Evolutionary conservation across 2,797 vertebrate species (phyloP), one percentile per base, ranked within the genome.

Genomic region (Darevskia mixta): DNA sequence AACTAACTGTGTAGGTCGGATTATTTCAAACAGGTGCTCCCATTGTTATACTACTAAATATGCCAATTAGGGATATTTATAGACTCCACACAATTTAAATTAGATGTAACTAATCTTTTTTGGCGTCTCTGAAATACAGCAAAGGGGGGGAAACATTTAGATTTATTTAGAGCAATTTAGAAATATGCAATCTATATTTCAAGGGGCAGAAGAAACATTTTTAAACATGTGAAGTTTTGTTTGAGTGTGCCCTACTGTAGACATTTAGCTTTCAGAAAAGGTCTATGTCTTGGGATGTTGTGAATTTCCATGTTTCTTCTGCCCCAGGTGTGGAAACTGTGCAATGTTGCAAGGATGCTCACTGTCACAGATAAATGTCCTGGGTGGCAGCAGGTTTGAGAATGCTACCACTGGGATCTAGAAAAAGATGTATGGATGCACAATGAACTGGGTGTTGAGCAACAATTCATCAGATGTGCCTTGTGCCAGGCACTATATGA

Each of bases 31-130:
- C 82, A 93, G 10, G 25, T 79, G 8, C 61, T 93, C 2, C 87
- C 88, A 82, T 41, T 87, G 17, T 90, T 91, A 73, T 73, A 92
- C 41, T 4, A 71, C 3, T 83, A 83, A 90, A 89, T 20, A 81
- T 49, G 89, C 1, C 7, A 92, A 25, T 92, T 92, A 91, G 45
- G 1, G 75, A 67, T 91, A 85, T 86, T 94, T 94, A 94, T 85
- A 91, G 38, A 83, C 85, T 90, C 90, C 18, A 0, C 89, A 4
- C 2, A 92, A 87, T 69, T 49, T 38, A 85, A 85, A 89, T 92
- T 92, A 76, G 4, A 43, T 87, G 32, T 79, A 91, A 45, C 17
- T 3, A 87, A 45, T 72, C 11, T 8, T 83, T 25, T 79, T 2
- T 2, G 61, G 79, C 73, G 25, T 4, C 64, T 0, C 71, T 77